Evolutionary conservation across 37 sponge, comb jelly and placozoan genomes (phyloP).

Genomic region (Mnemiopsis leidyi): DNA sequence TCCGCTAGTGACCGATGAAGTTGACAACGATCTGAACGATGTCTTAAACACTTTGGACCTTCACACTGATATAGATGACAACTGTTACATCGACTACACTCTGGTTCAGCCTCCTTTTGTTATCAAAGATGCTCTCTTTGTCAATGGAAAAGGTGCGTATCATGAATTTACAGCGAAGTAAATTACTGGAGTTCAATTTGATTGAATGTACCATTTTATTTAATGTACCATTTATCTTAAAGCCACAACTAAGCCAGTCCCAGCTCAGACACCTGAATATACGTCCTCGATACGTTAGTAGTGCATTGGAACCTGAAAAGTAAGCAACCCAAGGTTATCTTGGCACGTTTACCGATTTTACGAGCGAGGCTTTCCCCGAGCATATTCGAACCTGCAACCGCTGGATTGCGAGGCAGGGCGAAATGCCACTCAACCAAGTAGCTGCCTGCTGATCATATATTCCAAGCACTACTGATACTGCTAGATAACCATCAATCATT

Average conservation of each 20-base stretch:
- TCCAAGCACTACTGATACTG: too few species aligned
- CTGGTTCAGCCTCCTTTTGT: slow-evolving; percentile 34
- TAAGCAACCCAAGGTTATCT: too few species aligned
- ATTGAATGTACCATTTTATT: not conserved
- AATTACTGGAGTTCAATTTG: not conserved
- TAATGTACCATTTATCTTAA: too few species aligned
- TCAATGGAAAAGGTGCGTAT: slow-evolving; percentile 20
- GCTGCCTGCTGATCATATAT: too few species aligned
- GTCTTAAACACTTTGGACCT: not conserved
- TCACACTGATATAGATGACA: not conserved
- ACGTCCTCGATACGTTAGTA: too few species aligned
- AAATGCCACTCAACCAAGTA: too few species aligned
- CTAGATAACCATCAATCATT: too few species aligned
- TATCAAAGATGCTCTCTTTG: not conserved
- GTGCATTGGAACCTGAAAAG: too few species aligned
- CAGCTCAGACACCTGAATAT: not conserved
- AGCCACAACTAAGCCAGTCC: not conserved
- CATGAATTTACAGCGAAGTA: not conserved
- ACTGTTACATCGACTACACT: slow-evolving; percentile 15
- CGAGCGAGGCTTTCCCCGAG: too few species aligned
- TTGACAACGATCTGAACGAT: not conserved
- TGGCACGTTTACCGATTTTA: too few species aligned
- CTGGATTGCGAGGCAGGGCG: too few species aligned
- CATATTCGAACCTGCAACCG: too few species aligned
- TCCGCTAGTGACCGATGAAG: not conserved